A percentile compares a stretch with the other conserved stretches of the same genome.
Conservation (phyloP, 1,140 invertebrate species). For the Asbolus verrucosus region DNA sequence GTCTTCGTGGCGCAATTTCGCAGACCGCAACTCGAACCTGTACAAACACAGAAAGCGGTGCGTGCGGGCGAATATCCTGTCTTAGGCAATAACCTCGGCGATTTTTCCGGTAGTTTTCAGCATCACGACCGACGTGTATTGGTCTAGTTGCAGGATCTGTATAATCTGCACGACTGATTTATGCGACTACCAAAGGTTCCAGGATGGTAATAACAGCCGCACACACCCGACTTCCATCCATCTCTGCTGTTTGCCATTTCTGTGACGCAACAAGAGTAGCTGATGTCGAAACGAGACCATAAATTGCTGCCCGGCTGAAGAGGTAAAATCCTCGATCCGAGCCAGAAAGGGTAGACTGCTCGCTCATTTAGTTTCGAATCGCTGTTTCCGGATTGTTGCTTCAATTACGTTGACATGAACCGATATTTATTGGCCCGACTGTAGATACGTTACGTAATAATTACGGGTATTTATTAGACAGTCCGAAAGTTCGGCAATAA, state of each 20-base stretch:
- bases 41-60: constrained; percentile 29
- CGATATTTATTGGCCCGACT: neutral
- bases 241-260: constrained; percentile 35
- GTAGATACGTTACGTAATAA: neutral
- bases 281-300: constrained; percentile 38
- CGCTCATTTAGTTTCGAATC: neutral
- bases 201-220: constrained; percentile 41
- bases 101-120: constrained; percentile 58
- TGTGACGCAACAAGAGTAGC: constrained; percentile 37
- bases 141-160: constrained; percentile 59
- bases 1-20: constrained; percentile 5
- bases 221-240: constrained; percentile 37
- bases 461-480: constrained; percentile 1
- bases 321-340: constrained; percentile 19
- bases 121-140: constrained; percentile 59
- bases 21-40: neutral
- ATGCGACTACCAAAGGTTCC: constrained; percentile 52
- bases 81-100: constrained; percentile 45
- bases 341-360: constrained; percentile 4
- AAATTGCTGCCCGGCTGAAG: constrained; percentile 17
- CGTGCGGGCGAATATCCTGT: constrained; percentile 10
- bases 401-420: neutral
- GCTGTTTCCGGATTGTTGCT: neutral
- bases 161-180: constrained; percentile 58
- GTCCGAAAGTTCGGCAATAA: neutral